phyloP scores from a whole-genome alignment of 2,888 invertebrate species.

The Pimpla rufipes region DNA sequence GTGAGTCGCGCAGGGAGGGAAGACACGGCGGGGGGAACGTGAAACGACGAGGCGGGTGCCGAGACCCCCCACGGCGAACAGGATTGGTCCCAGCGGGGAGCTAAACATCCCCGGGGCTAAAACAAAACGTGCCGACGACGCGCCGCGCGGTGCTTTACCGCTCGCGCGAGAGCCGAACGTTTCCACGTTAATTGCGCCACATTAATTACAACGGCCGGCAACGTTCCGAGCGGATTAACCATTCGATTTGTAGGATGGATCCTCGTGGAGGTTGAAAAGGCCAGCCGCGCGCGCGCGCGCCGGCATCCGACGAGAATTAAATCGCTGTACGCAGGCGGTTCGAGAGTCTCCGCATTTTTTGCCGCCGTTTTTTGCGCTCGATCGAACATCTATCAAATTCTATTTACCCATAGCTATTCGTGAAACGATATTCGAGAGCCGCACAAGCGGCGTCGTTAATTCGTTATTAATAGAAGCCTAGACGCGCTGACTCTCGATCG shows the following conservation, averaged over 20 bases:
- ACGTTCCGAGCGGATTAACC: constrained; percentile 73
- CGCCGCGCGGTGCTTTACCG: constrained; percentile 34
- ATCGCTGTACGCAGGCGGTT: constrained; percentile 23
- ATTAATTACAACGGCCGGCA: constrained; percentile 84
- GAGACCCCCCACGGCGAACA: constrained; percentile 82
- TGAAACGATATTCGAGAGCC: constrained; percentile 52
- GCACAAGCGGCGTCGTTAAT: constrained; percentile 61
- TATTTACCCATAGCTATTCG: constrained; percentile 43
- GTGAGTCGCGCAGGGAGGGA: constrained; percentile 17
- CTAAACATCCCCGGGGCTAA: constrained; percentile 83
- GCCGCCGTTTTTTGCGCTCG: not conserved
- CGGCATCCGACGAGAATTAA: constrained; percentile 26
- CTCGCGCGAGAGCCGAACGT: constrained; percentile 78
- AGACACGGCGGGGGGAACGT: constrained; percentile 58
- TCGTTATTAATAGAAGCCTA: constrained; percentile 56
- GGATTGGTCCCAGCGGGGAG: constrained; percentile 85
- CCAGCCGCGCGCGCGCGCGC: constrained; percentile 41
- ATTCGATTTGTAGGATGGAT: constrained; percentile 72
- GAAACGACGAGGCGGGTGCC: constrained; percentile 73
- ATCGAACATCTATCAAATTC: constrained; percentile 53
- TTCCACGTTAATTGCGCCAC: constrained; percentile 83
- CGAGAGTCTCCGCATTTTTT: constrained; percentile 44
- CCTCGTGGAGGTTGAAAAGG: constrained; percentile 64
- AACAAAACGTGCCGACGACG: constrained; percentile 83
- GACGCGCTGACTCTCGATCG: constrained; percentile 4